Percentiles rank a stretch among this genome's conserved stretches.
Evolutionary conservation across 2,113 vertebrate genomes (phyloP).

Genomic region (Megaceryle maxima): DNA sequence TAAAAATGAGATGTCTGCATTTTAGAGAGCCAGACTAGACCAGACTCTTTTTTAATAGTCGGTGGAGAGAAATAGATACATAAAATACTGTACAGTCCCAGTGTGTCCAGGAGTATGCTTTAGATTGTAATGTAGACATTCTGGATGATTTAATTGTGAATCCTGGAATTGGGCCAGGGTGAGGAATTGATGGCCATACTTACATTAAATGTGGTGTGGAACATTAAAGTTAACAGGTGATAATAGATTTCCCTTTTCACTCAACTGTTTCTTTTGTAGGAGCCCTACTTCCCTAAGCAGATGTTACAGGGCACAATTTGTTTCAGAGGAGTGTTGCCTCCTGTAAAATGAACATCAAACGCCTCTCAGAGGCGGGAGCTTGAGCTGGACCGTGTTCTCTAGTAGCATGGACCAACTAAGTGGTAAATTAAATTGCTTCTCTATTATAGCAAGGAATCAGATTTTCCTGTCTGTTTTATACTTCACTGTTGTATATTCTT

Average conservation of each 20-base stretch:
- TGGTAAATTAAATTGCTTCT: background rate
- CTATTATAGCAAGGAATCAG: background rate
- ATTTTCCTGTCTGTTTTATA: background rate
- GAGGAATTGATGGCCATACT: background rate
- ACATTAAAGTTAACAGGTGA: background rate
- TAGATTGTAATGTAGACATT: background rate
- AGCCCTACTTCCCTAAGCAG: background rate
- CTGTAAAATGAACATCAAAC: background rate
- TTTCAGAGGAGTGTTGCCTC: background rate
- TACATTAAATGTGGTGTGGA: background rate
- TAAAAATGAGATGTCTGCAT: conserved; percentile 34
- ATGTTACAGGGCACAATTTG: background rate
- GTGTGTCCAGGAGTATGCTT: background rate
- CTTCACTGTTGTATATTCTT: background rate
- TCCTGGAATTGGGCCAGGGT: conserved; percentile 22
- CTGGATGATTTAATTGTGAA: conserved; percentile 6
- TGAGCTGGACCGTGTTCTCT: background rate
- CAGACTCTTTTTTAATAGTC: background rate
- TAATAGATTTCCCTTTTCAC: background rate
- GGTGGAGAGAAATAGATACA: conserved; percentile 24
- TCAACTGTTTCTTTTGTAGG: background rate
- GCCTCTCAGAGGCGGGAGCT: background rate
- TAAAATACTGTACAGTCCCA: background rate
- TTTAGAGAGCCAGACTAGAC: background rate
- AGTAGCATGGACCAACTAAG: background rate